Conservation (phyloP, 1,140 invertebrate genomes). For the Papilio helenus region DNA sequence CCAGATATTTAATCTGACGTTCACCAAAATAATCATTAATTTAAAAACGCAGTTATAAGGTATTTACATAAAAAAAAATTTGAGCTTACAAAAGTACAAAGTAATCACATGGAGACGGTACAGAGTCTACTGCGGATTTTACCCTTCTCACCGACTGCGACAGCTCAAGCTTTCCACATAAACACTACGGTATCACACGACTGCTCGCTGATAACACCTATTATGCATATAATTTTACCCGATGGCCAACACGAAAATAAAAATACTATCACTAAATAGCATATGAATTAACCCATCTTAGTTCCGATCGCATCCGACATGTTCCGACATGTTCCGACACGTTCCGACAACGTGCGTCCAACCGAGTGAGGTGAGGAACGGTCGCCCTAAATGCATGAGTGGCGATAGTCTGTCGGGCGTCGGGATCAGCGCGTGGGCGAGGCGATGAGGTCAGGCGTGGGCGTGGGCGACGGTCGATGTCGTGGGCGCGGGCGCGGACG, state of each 20-base stretch:
- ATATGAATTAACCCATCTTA: slow-evolving; percentile 59
- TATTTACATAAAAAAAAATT: slow-evolving; percentile 80
- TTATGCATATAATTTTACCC: slow-evolving; percentile 77
- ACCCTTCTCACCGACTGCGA: slow-evolving; percentile 77
- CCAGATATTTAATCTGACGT: slow-evolving; percentile 66
- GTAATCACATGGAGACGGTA: slow-evolving; percentile 79
- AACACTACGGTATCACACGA: slow-evolving; percentile 79
- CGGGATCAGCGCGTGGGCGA: slow-evolving; percentile 32
- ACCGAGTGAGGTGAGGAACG: slow-evolving; percentile 13
- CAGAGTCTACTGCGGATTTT: slow-evolving; percentile 77
- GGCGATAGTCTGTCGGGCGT: slow-evolving; percentile 25
- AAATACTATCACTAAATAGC: slow-evolving; percentile 77
- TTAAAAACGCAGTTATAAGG: slow-evolving; percentile 68
- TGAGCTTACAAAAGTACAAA: slow-evolving; percentile 83
- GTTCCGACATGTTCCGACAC: slow-evolving; percentile 12
- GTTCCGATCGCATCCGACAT: slow-evolving; percentile 32
- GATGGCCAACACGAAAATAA: slow-evolving; percentile 73
- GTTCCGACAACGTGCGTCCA: background rate
- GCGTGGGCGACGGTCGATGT: slow-evolving; percentile 60
- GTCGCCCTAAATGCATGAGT: slow-evolving; percentile 36
- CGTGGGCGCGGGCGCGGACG: slow-evolving; percentile 47
- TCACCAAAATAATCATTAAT: slow-evolving; percentile 59
- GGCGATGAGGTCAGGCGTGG: slow-evolving; percentile 41
- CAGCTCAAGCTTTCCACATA: slow-evolving; percentile 79
- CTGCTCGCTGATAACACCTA: slow-evolving; percentile 78